Percentiles rank a stretch among this genome's conserved stretches.
phyloP scores from a whole-genome alignment of 2,797 vertebrate genomes.

The Xiphorhynchus erythropygius region DNA sequence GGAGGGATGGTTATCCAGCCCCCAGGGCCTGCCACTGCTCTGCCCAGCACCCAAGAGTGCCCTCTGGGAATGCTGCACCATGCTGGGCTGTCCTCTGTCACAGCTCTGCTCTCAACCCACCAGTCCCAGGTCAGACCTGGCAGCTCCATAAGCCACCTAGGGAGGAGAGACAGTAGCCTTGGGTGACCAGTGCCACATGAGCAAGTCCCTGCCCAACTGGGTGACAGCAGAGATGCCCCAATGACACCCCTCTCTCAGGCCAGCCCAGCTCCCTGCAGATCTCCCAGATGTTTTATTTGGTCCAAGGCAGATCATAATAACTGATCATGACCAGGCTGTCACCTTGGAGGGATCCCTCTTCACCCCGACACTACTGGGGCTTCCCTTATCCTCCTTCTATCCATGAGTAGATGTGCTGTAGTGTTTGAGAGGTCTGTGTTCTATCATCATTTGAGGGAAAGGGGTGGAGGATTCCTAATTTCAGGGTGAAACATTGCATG shows the following conservation, averaged over 20 bases:
- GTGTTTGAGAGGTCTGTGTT: not conserved
- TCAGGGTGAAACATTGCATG: not conserved
- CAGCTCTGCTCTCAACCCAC: not conserved
- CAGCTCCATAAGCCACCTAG: rapidly evolving
- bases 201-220: not conserved
- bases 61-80: not conserved
- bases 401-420: not conserved
- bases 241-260: not conserved
- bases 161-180: not conserved
- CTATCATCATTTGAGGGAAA: not conserved
- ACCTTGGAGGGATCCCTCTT: not conserved
- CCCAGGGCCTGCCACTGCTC: not conserved
- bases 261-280: not conserved
- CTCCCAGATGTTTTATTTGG: not conserved
- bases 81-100: not conserved
- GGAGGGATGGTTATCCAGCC: not conserved
- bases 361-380: rapidly evolving
- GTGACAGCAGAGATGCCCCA: not conserved
- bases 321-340: not conserved
- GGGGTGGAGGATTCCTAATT: not conserved
- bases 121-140: not conserved
- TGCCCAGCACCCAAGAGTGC: not conserved
- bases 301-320: not conserved
- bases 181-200: not conserved
- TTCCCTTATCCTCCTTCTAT: not conserved